A percentile compares a stretch with the other conserved stretches of the same genome.
Evolutionary conservation across 2,888 invertebrate genomes (phyloP).

Genomic region (Melanostoma scalare): DNA sequence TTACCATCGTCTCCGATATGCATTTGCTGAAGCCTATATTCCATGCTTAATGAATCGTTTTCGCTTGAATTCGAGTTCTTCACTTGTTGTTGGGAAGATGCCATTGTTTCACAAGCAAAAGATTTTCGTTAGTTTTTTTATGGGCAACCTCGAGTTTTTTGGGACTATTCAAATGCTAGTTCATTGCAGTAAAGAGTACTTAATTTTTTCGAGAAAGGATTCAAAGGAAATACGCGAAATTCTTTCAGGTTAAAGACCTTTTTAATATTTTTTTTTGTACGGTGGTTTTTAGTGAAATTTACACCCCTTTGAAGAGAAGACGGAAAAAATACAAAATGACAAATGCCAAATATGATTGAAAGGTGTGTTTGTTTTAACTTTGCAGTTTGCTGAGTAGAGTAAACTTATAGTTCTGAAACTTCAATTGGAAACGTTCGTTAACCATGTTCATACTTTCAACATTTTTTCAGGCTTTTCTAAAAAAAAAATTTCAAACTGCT

Average conservation of each 20-base stretch:
- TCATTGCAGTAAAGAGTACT: neutral
- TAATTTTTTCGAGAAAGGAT: conserved; percentile 10
- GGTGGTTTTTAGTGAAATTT: conserved; percentile 51
- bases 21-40: conserved; percentile 65
- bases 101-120: conserved; percentile 48
- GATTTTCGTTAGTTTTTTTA: neutral
- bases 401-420: no score
- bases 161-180: neutral
- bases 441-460: no score
- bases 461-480: no score
- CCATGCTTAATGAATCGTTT: conserved; percentile 55
- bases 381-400: neutral
- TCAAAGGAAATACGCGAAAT: conserved; percentile 42
- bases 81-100: conserved; percentile 61
- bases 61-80: conserved; percentile 41
- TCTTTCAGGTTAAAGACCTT: conserved; percentile 66
- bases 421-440: no score
- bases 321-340: conserved; percentile 47
- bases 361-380: conserved; percentile 38
- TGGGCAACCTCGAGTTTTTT: neutral
- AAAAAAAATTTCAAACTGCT: no score
- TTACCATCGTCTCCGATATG: conserved; percentile 46
- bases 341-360: conserved; percentile 47
- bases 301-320: conserved; percentile 41
- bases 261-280: conserved; percentile 53